Conservation (phyloP, 2,888 invertebrate species). For the Colostygia pectinataria region DNA sequence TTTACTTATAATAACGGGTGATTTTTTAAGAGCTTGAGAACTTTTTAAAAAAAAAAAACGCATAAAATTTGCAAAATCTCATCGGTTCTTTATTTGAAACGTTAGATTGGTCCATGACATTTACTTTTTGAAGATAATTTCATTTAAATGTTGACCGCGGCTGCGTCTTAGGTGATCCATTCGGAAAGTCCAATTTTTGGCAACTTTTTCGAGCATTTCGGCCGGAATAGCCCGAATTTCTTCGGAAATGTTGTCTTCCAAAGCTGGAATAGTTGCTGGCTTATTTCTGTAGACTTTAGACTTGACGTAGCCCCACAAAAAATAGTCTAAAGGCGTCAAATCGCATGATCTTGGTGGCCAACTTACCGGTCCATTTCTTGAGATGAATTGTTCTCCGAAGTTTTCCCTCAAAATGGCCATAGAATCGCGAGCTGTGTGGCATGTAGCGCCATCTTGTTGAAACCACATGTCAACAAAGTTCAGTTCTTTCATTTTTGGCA, state of each 20-base stretch:
- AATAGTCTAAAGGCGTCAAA: too few relatives aligned
- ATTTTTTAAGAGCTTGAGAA: conserved; percentile 2
- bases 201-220: too few relatives aligned
- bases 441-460: conserved; percentile 30
- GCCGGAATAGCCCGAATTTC: too few relatives aligned
- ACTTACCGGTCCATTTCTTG: neutral
- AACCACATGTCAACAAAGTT: conserved; percentile 26
- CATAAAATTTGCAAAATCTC: neutral
- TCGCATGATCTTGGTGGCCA: neutral
- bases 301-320: neutral
- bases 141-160: neutral
- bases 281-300: neutral
- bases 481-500: conserved; percentile 21
- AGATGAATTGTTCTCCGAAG: too few relatives aligned
- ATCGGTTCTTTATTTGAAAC: neutral
- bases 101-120: conserved; percentile 2
- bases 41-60: neutral
- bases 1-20: too few relatives aligned
- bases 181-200: neutral
- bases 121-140: too few relatives aligned
- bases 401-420: conserved; percentile 3
- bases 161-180: neutral
- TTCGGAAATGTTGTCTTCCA: too few relatives aligned
- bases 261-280: neutral
- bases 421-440: conserved; percentile 24